phyloP scores from a whole-genome alignment of 1,140 invertebrate genomes.

The Calliphora vicina region DNA sequence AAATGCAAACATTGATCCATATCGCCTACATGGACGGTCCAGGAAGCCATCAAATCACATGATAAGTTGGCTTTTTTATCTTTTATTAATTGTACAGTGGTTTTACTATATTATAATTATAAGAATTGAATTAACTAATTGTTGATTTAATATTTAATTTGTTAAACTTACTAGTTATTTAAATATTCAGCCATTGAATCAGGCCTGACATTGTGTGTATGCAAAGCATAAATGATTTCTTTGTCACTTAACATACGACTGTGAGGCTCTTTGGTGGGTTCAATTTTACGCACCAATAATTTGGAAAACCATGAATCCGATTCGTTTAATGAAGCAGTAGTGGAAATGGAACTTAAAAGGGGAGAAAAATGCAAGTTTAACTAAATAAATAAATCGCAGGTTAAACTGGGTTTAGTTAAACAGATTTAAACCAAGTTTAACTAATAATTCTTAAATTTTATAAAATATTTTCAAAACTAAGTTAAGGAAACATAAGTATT shows the following conservation, averaged over 20 bases:
- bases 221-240: conserved; percentile 91
- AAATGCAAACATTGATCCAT: conserved; percentile 96
- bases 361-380: no score
- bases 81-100: conserved; percentile 79
- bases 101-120: conserved; percentile 72
- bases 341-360: conserved; percentile 46
- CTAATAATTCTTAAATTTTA: no score
- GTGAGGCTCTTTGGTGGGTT: conserved; percentile 94
- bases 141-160: no score
- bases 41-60: conserved; percentile 82
- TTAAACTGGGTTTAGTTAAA: no score
- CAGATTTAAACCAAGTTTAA: no score
- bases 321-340: conserved; percentile 48
- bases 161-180: conserved; percentile 83
- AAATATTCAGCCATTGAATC: conserved; percentile 87
- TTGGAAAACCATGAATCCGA: conserved; percentile 88
- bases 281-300: conserved; percentile 87
- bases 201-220: conserved; percentile 93
- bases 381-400: no score
- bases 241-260: conserved; percentile 94
- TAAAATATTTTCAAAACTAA: no score
- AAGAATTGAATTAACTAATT: background rate
- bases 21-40: conserved; percentile 87
- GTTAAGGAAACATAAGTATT: no score
- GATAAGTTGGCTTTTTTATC: conserved; percentile 75